Evolutionary conservation across 2,797 vertebrate species (phyloP).

Genomic region (Neostethus bicornis): DNA sequence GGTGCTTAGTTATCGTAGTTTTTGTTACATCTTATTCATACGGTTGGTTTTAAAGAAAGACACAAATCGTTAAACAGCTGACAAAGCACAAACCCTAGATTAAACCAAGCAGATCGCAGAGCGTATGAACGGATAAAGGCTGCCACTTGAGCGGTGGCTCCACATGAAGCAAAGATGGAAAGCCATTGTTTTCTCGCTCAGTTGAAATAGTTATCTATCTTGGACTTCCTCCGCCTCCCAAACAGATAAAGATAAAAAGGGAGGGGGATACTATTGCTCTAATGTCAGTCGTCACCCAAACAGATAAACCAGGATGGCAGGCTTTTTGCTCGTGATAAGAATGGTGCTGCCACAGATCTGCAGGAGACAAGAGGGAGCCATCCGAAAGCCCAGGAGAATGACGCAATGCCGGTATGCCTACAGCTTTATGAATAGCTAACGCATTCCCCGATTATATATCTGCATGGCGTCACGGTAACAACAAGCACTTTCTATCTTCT

Average conservation of each 20-base stretch:
- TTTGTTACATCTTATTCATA: not conserved
- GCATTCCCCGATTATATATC: conserved; percentile 35
- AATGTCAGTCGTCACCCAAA: conserved; percentile 71
- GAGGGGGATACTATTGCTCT: conserved; percentile 33
- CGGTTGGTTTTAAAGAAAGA: conserved; percentile 9
- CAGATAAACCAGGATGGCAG: conserved; percentile 68
- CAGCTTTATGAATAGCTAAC: conserved; percentile 23
- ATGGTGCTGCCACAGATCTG: conserved; percentile 63
- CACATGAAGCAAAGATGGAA: conserved; percentile 45
- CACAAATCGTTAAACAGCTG: conserved; percentile 1
- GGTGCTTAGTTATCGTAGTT: not conserved
- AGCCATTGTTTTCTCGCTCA: conserved; percentile 55
- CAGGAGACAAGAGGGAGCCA: conserved; percentile 62
- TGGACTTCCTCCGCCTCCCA: conserved; percentile 45
- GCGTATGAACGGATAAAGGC: conserved; percentile 29
- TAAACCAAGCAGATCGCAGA: conserved; percentile 8
- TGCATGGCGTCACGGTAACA: conserved; percentile 10
- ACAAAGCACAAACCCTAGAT: conserved; percentile 10
- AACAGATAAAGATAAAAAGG: conserved; percentile 62
- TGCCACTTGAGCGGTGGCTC: conserved; percentile 33
- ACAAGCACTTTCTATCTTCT: conserved; percentile 31
- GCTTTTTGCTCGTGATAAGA: conserved; percentile 62
- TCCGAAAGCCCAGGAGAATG: conserved; percentile 58
- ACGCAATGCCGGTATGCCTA: conserved; percentile 11
- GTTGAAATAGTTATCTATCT: conserved; percentile 63